Evolutionary conservation across 2,113 vertebrate species (phyloP).

Genomic region (Verasper variegatus): DNA sequence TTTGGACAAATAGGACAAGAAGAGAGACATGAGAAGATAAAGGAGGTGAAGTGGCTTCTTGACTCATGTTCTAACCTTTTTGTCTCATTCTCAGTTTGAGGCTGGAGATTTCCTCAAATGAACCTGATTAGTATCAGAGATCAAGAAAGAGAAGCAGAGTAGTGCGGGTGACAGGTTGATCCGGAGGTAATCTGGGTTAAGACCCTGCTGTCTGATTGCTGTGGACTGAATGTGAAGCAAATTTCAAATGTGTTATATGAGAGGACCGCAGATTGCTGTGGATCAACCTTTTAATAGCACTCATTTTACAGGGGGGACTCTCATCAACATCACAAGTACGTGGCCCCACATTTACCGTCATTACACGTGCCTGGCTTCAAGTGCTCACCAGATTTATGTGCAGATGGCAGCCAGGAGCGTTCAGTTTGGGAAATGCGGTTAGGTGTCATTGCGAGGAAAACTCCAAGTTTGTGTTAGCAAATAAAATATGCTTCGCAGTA

Average conservation of each 20-base stretch:
- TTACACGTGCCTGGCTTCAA: conserved; percentile 16
- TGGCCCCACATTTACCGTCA: conserved; percentile 28
- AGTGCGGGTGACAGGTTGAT: conserved; percentile 46
- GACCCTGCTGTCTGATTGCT: conserved; percentile 22
- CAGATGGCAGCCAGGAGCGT: neutral
- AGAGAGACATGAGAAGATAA: conserved; percentile 27
- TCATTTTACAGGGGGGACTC: conserved; percentile 3
- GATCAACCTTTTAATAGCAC: conserved; percentile 17
- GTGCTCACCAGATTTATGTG: neutral
- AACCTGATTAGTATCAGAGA: conserved; percentile 36
- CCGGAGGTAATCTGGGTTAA: conserved; percentile 34
- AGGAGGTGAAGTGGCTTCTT: conserved; percentile 14
- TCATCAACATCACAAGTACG: conserved; percentile 16
- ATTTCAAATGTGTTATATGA: conserved; percentile 23
- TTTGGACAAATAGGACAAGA: conserved; percentile 37
- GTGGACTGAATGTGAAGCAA: conserved; percentile 27
- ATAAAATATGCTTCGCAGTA: conserved; percentile 19
- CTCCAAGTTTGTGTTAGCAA: conserved; percentile 12
- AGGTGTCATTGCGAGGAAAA: conserved; percentile 34
- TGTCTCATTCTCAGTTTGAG: conserved; percentile 30
- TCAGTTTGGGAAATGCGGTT: neutral
- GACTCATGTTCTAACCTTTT: neutral
- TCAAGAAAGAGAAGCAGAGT: conserved; percentile 37
- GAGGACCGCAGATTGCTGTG: conserved; percentile 5
- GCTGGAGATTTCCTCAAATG: conserved; percentile 5